Evolutionary conservation across 2,113 vertebrate genomes (phyloP).

Genomic region (Pholis gunnellus): DNA sequence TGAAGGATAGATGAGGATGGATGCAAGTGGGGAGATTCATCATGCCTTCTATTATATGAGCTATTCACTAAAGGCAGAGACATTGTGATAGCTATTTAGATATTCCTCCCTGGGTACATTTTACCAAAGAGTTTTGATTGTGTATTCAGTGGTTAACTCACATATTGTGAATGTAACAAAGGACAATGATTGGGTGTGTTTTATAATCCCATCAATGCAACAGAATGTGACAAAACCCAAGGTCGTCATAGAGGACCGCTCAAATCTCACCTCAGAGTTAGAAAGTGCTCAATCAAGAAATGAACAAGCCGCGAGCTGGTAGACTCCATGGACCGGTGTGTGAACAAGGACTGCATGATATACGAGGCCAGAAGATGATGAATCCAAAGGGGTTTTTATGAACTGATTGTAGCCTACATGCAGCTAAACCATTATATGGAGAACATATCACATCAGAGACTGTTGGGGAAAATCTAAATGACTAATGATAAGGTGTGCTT

Average conservation of each 20-base stretch:
- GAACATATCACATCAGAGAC: too few relatives aligned
- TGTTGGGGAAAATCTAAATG: too few relatives aligned
- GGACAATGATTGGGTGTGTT: constrained; percentile 1
- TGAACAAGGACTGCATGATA: neutral
- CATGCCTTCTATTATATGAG: constrained; percentile 10
- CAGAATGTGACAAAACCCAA: constrained; percentile 4
- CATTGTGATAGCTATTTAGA: constrained; percentile 6
- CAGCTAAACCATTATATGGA: neutral
- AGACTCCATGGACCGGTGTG: neutral
- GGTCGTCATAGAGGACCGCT: constrained; percentile 27
- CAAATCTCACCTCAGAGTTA: constrained; percentile 29
- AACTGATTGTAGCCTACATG: neutral
- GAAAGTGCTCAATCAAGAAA: constrained; percentile 29
- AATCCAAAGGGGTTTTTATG: neutral
- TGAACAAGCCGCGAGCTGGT: constrained; percentile 20
- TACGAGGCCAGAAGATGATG: neutral
- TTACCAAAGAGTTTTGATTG: constrained; percentile 29
- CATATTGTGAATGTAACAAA: neutral
- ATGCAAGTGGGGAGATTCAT: constrained; percentile 24
- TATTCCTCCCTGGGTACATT: neutral
- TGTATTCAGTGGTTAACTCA: constrained; percentile 21
- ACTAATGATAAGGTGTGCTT: too few relatives aligned
- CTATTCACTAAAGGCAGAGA: constrained; percentile 17
- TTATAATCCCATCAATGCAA: constrained; percentile 7
- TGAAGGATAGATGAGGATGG: constrained; percentile 10